Percentiles rank a stretch among this genome's conserved stretches.
Evolutionary conservation across 2,888 invertebrate species (phyloP).

Genomic region (Conchocele bisecta): DNA sequence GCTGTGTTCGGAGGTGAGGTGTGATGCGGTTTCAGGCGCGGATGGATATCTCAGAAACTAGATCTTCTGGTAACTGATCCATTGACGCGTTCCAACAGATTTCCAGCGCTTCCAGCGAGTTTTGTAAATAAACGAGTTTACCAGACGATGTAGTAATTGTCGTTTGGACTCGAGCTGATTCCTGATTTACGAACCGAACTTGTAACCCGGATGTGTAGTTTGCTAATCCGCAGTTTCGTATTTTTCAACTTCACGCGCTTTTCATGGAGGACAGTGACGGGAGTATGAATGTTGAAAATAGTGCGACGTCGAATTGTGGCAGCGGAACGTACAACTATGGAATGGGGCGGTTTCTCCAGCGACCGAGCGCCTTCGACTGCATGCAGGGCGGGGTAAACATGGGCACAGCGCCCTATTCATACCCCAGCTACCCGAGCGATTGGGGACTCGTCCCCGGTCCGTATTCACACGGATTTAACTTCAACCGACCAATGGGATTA

Average conservation of each 20-base stretch:
- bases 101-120: conserved; percentile 46
- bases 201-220: conserved; percentile 27
- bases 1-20: conserved; percentile 54
- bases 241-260: conserved; percentile 47
- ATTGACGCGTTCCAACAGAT: conserved; percentile 52
- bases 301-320: conserved; percentile 44
- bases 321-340: conserved; percentile 57
- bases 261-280: conserved; percentile 54
- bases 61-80: conserved; percentile 45
- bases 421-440: conserved; percentile 57
- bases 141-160: conserved; percentile 56
- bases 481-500: conserved; percentile 53
- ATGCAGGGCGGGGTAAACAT: conserved; percentile 68
- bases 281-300: conserved; percentile 53
- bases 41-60: conserved; percentile 52
- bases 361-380: conserved; percentile 71
- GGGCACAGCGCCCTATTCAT: conserved; percentile 59
- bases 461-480: conserved; percentile 60
- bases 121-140: conserved; percentile 57
- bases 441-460: conserved; percentile 62
- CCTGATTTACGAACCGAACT: conserved; percentile 54
- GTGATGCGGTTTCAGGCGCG: conserved; percentile 50
- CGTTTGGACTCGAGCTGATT: conserved; percentile 39
- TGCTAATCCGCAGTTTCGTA: conserved; percentile 43
- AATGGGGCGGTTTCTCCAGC: conserved; percentile 70